phyloP scores from a whole-genome alignment of 92 coral and sea anemone genomes.

The Porites divaricata region DNA sequence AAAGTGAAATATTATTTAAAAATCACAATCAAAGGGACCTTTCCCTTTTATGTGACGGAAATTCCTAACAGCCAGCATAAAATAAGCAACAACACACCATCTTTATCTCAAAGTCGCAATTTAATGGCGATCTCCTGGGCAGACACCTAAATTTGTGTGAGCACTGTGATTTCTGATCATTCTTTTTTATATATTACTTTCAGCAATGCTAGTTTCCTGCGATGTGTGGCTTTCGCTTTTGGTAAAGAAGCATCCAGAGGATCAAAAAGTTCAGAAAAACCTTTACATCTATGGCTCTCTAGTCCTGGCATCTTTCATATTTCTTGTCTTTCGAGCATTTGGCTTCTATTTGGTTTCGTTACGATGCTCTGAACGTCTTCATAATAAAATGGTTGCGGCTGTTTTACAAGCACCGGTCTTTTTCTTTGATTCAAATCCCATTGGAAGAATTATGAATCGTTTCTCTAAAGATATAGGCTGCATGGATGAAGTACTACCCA shows the following conservation, averaged over 20 bases:
- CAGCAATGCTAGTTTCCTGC: slow-evolving; percentile 3
- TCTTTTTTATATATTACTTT: not conserved
- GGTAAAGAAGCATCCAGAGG: not conserved
- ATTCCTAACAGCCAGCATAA: no score
- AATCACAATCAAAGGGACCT: no score
- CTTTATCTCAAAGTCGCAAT: no score
- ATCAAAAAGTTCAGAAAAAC: not conserved
- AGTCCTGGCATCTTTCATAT: not conserved
- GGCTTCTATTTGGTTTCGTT: not conserved
- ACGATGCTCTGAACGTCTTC: slow-evolving; percentile 19
- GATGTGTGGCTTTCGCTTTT: slow-evolving; percentile 16
- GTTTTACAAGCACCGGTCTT: not conserved
- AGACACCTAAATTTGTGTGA: no score
- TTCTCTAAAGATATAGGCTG: not conserved
- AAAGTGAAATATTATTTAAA: no score
- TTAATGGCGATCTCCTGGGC: no score
- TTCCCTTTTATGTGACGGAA: no score
- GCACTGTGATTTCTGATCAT: not conserved
- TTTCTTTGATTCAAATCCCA: not conserved
- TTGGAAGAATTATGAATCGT: not conserved
- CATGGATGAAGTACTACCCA: not conserved
- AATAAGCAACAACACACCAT: no score
- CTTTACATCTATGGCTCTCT: not conserved
- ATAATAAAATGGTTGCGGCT: slow-evolving; percentile 24
- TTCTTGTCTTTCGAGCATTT: not conserved